Evolutionary conservation across 2,888 invertebrate genomes (phyloP).

Genomic region (Pristionchus entomophagus): DNA sequence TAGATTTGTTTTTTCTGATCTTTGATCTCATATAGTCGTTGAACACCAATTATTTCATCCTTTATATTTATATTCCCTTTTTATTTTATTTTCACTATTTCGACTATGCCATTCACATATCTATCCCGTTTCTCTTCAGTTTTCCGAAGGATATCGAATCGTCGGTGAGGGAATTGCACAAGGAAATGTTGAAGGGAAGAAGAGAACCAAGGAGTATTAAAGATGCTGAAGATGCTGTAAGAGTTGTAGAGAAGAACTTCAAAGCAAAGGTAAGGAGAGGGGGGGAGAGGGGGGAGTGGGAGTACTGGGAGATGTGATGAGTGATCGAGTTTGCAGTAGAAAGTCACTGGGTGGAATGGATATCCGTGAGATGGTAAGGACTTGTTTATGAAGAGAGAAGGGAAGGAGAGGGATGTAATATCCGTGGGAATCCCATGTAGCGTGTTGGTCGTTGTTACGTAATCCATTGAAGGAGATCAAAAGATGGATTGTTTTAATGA

Average conservation of each 20-base stretch:
- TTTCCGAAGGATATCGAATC: conserved; percentile 55
- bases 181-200: conserved; percentile 38
- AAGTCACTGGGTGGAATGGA: background rate
- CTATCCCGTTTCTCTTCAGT: too few relatives aligned
- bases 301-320: conserved; percentile 17
- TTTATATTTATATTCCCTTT: background rate
- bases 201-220: conserved; percentile 51
- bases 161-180: conserved; percentile 33
- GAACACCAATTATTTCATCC: background rate
- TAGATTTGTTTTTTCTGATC: background rate
- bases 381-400: conserved; percentile 11
- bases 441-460: background rate
- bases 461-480: background rate
- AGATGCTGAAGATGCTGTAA: conserved; percentile 50
- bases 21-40: too few relatives aligned
- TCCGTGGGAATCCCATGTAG: background rate
- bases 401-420: background rate
- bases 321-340: background rate
- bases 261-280: conserved; percentile 42
- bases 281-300: background rate
- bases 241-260: conserved; percentile 37
- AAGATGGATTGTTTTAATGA: background rate
- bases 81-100: too few relatives aligned
- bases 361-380: conserved; percentile 26
- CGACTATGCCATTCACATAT: too few relatives aligned